Evolutionary conservation across 2,113 vertebrate species (phyloP).

Genomic region (Corythornis madagascariensis): DNA sequence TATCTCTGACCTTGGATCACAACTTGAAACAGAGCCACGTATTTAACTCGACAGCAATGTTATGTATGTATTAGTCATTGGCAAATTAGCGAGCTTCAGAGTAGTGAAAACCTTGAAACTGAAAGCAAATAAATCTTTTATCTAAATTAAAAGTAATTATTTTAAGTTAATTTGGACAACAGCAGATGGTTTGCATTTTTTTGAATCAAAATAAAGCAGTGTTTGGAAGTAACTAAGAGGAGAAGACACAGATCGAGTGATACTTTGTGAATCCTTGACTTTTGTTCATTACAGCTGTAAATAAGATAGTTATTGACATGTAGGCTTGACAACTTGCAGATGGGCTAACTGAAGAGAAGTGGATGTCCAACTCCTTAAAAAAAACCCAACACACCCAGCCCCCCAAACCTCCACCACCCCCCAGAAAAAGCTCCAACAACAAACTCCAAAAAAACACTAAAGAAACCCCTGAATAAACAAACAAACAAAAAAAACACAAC

Average conservation of each 20-base stretch:
- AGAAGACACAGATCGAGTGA: constrained; percentile 74
- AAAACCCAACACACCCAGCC: neutral
- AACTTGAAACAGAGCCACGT: constrained; percentile 74
- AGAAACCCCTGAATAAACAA: neutral
- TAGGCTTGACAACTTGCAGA: constrained; percentile 83
- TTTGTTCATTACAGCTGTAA: constrained; percentile 85
- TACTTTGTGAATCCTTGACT: constrained; percentile 85
- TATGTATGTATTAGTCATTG: constrained; percentile 72
- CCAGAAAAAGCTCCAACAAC: neutral
- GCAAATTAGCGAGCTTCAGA: constrained; percentile 73
- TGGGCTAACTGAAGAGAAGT: constrained; percentile 78
- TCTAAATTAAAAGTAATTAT: constrained; percentile 91
- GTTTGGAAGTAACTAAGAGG: constrained; percentile 77
- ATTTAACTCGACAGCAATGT: constrained; percentile 70
- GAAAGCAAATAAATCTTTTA: constrained; percentile 80
- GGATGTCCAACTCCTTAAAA: constrained; percentile 62
- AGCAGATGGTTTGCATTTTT: constrained; percentile 85
- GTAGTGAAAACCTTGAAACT: constrained; percentile 80
- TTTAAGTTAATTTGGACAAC: constrained; percentile 87
- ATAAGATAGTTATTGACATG: constrained; percentile 81
- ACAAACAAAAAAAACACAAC: no score
- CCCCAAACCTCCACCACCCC: neutral
- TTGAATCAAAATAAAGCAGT: constrained; percentile 79
- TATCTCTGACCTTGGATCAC: constrained; percentile 81
- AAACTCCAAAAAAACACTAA: neutral